Evolutionary conservation across 2,797 vertebrate genomes (phyloP), one percentile per base, ranked within the genome.

Genomic region (Pseudotriccus pelzelni): DNA sequence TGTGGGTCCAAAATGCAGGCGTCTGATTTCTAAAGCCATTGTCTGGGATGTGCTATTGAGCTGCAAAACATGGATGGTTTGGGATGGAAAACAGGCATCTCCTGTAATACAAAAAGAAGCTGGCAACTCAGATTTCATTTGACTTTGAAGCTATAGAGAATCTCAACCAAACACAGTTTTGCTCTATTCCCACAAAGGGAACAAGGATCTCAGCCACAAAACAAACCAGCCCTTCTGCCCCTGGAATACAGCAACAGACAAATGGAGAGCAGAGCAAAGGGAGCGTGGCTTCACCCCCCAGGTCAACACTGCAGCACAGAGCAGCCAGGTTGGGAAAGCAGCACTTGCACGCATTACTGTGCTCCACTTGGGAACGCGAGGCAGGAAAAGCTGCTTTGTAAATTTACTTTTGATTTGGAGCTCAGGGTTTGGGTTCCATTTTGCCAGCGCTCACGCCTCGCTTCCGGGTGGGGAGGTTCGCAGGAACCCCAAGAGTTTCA

Each of bases 71-170:
- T 62, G 67, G 84, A 92, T 15, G 72, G 77, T 69, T 77, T 64
- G 83, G 94, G 92, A 96, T 93, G 90, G 86, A 93, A 95, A 96
- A 88, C 93, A 95, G 95, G 92, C 93, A 93, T 78, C 92, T 87
- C 88, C 66, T n/a, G 55, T 62, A 67, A 36, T 14, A 87, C 84
- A 95, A 88, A 96, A 94, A 69, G 82, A 73, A 94, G 84, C 91
- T 94, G 93, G 80, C 91, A 96, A 63, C 84, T 59, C 89, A 53
- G 59, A 83, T 74, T 52, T 49, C 68, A 73, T 62, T 89, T 79
- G 50, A 60, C 82, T 95, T 94, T 93, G 94, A 96, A 93, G 91
- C 93, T 67, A 49, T 2, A 86, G 93, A 91, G 87, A 83, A 74
- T 28, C 84, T 63, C 74, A 90, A 92, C 66, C 82, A 62, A 95